phyloP scores from a whole-genome alignment of 2,797 vertebrate genomes.

The Furcifer pardalis region DNA sequence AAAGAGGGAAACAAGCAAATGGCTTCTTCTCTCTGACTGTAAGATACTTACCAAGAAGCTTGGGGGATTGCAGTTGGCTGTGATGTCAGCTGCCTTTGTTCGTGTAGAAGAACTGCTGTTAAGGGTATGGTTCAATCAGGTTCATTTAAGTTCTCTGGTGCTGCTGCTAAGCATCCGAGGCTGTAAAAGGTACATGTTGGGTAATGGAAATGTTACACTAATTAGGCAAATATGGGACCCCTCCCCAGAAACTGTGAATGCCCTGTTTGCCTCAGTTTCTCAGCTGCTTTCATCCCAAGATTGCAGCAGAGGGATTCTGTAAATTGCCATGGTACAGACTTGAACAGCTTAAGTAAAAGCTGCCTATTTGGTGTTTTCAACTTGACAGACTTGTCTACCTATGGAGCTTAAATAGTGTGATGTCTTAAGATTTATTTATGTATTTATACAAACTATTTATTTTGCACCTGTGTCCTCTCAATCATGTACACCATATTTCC shows the following conservation, averaged over 20 bases:
- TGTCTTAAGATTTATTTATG: slow-evolving; percentile 65
- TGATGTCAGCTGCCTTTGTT: not conserved
- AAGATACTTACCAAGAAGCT: not conserved
- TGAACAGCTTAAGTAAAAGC: slow-evolving; percentile 56
- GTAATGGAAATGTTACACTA: slow-evolving; percentile 60
- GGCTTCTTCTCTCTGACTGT: slow-evolving; percentile 3
- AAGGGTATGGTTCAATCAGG: not conserved
- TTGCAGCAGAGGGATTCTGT: slow-evolving; percentile 2
- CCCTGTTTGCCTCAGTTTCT: slow-evolving; percentile 23
- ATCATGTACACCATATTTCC: slow-evolving; percentile 42
- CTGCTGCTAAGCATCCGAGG: not conserved
- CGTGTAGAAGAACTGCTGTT: not conserved
- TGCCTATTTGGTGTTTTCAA: slow-evolving; percentile 42
- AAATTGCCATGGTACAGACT: slow-evolving; percentile 57
- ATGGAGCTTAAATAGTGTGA: slow-evolving; percentile 37
- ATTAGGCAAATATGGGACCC: slow-evolving; percentile 33
- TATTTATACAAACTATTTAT: slow-evolving; percentile 74
- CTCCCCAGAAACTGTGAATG: slow-evolving; percentile 43
- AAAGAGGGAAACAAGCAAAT: not conserved
- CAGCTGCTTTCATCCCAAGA: slow-evolving; percentile 15
- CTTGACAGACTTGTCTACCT: slow-evolving; percentile 37
- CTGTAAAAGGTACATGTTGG: slow-evolving; percentile 5
- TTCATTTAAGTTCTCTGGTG: not conserved
- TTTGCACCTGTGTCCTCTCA: slow-evolving; percentile 52
- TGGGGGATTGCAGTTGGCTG: not conserved